These are phyloP conservation scores for Orchesellides sinensis DNA, from an alignment of 2,888 invertebrate genomes.

Conservation along the genomic window DNA sequence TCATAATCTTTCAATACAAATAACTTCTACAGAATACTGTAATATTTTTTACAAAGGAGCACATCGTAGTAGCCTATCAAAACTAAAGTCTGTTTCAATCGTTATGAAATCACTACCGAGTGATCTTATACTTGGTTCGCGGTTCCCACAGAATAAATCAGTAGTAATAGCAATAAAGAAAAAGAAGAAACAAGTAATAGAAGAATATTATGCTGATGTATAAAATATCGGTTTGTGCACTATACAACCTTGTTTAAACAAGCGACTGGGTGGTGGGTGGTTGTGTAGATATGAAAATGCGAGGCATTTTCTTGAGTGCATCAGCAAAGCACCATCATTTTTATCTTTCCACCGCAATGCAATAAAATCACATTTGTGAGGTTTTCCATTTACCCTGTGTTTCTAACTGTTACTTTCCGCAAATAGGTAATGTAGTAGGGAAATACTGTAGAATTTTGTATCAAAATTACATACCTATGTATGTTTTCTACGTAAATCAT, in stretches of 20 bases:
- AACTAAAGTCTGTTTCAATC: conserved; percentile 52
- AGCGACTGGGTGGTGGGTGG: conserved; percentile 17
- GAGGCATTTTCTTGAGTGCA: not conserved
- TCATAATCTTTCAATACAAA: conserved; percentile 12
- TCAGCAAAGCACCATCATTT: too few relatives aligned
- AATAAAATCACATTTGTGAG: conserved; percentile 56
- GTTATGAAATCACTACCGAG: conserved; percentile 54
- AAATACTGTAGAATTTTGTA: conserved; percentile 6
- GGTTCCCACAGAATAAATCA: conserved; percentile 67
- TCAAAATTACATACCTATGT: conserved; percentile 21
- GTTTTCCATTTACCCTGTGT: conserved; percentile 47
- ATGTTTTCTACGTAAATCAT: too few relatives aligned
- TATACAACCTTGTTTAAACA: not conserved
- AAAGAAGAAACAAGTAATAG: conserved; percentile 42
- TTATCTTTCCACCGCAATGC: conserved; percentile 46
- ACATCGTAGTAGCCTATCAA: too few relatives aligned
- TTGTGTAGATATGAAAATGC: not conserved
- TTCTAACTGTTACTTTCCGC: conserved; percentile 64
- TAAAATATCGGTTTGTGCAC: not conserved
- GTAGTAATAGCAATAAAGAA: too few relatives aligned
- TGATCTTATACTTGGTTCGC: conserved; percentile 58
- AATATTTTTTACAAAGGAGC: conserved; percentile 48
- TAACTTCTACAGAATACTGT: conserved; percentile 40
- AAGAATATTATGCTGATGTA: not conserved
- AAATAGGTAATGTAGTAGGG: not conserved